Conservation (phyloP, 2,113 vertebrate genomes). For the Coptodon bakossiorum region DNA sequence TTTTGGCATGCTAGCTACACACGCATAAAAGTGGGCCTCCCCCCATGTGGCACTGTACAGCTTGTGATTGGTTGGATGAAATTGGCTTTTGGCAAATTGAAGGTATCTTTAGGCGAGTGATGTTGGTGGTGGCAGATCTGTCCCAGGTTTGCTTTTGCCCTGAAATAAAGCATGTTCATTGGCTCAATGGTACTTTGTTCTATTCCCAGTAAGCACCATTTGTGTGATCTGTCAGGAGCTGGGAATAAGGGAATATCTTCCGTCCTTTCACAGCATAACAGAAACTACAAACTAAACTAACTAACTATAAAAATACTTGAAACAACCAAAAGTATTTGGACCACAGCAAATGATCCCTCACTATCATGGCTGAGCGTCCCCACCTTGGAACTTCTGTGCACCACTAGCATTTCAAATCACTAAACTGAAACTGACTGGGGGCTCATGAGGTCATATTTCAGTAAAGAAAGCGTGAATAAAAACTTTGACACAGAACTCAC, state of each 20-base stretch:
- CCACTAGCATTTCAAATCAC: not conserved
- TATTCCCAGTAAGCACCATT: not conserved
- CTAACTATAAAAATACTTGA: not conserved
- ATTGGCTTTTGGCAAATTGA: constrained; percentile 79
- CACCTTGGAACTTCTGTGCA: no score
- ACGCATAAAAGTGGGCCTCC: constrained; percentile 86
- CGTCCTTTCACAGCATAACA: not conserved
- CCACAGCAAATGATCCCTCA: not conserved
- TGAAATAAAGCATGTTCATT: constrained; percentile 84
- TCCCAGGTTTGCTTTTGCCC: constrained; percentile 78
- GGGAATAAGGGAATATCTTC: not conserved
- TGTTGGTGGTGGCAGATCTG: constrained; percentile 69
- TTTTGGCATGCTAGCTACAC: constrained; percentile 79
- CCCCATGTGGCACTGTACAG: constrained; percentile 80
- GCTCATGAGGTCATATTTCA: not conserved
- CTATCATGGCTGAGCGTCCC: not conserved
- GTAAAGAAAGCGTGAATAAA: not conserved
- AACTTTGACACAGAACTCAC: not conserved
- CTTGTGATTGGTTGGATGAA: constrained; percentile 87
- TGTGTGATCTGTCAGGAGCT: not conserved
- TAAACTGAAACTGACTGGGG: not conserved
- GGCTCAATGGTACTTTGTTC: not conserved
- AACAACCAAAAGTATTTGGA: not conserved
- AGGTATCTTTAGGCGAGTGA: constrained; percentile 74
- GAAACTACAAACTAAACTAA: not conserved